Base-by-base conservation (phyloP, 2,113 vertebrate genomes). In the Ornithorhynchus anatinus region DNA sequence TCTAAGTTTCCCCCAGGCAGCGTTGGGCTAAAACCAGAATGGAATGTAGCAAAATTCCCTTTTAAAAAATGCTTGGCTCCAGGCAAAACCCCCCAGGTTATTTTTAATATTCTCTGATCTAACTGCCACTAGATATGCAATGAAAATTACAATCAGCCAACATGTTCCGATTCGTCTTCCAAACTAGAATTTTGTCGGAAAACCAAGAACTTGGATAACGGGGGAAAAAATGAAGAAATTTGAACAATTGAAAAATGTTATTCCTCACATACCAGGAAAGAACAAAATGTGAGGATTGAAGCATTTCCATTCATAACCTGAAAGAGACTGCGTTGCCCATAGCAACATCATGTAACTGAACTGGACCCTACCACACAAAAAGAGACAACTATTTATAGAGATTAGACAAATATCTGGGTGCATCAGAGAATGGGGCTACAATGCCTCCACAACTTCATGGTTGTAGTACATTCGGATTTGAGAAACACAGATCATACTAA, bases 211-310 rank as follows among this genome's bases (percentile, higher is more conserved):
- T 39, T 78, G 31, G 37, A 32, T 53, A 32, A 54, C n/a, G 15
- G 25, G 10, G 33, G 58, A 76, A 54, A 7, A 47, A 36, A 13
- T 50, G 25, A 50, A 50, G 47, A 10, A 29, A 50, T 50, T 50
- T 50, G 23, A 27, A 23, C 31, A 29, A 17, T n/a, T 27, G 25
- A 27, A 7, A 50, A 44, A 13, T 69, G 51, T 59, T 36, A 59
- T 53, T 13, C 11, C 76, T 31, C 17, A 31, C 17, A 13, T 66
- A 52, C 7, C 59, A 39, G 32, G 69, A 69, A 77, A 54, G 9
- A 57, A 57, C 1, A 67, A 74, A 70, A 72, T 54, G 59, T 23
- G 23, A 74, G 9, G 29, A 75, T 38, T 54, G 4, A 61, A 58
- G 2, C 14, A 57, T 57, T 68, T 64, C 7, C 63, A 4, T 60